These are phyloP conservation scores for Cataglyphis altisquamis DNA, from an alignment of 2,888 invertebrate species.

Conservation along the genomic window DNA sequence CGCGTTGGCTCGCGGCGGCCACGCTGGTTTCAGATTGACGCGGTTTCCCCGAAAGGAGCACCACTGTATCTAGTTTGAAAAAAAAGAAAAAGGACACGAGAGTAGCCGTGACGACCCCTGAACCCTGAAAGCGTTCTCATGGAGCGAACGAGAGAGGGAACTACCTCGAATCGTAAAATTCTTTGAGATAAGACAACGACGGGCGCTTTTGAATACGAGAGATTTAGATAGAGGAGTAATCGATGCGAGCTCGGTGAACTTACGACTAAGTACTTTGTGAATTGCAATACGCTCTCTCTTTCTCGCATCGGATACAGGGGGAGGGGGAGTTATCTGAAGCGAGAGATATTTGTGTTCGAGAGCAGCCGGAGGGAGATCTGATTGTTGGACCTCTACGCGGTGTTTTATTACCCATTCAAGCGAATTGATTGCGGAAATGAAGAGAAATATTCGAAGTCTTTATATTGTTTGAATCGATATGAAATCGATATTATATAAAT, in stretches of 20 bases:
- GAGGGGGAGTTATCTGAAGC: conserved; percentile 32
- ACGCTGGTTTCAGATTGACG: conserved; percentile 10
- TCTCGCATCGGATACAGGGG: conserved; percentile 7
- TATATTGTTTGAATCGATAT: background rate
- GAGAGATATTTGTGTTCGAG: conserved; percentile 35
- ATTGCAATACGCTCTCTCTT: conserved; percentile 40
- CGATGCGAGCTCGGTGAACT: conserved; percentile 47
- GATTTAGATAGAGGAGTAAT: conserved; percentile 56
- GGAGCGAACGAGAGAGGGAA: conserved; percentile 3
- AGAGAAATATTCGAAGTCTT: conserved; percentile 30
- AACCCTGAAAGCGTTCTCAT: conserved; percentile 60
- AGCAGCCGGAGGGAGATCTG: conserved; percentile 26
- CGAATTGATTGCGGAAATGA: conserved; percentile 30
- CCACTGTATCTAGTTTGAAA: conserved; percentile 63
- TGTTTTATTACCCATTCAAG: conserved; percentile 38
- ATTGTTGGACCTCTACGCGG: conserved; percentile 17
- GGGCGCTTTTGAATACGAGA: conserved; percentile 42
- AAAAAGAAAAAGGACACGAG: conserved; percentile 48
- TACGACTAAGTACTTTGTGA: conserved; percentile 40
- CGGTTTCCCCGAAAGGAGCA: conserved; percentile 54
- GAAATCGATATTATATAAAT: background rate
- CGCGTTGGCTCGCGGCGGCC: conserved; percentile 10
- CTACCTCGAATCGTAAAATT: conserved; percentile 60
- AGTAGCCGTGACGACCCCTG: conserved; percentile 66
- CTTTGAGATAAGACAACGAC: conserved; percentile 60